phyloP scores from a whole-genome alignment of 2,113 vertebrate genomes.

The Pelmatolapia mariae region DNA sequence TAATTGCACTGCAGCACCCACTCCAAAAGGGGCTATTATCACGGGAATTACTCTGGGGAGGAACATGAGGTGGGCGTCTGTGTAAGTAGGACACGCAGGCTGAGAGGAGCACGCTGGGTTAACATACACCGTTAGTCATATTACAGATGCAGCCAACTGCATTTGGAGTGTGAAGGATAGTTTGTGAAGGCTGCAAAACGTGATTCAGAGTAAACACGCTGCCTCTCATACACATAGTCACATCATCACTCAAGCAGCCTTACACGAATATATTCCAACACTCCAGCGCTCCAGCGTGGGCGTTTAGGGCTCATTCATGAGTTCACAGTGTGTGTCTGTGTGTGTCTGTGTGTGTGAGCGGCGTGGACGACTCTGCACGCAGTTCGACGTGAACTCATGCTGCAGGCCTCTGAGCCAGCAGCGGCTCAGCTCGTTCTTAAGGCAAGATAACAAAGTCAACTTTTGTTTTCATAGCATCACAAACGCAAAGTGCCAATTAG shows the following conservation, averaged over 20 bases:
- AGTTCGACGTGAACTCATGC: neutral
- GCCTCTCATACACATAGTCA: neutral
- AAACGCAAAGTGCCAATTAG: constrained; percentile 35
- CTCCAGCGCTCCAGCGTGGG: neutral
- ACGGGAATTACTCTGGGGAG: constrained; percentile 14
- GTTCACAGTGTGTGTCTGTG: neutral
- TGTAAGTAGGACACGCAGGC: constrained; percentile 16
- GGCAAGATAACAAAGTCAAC: constrained; percentile 4
- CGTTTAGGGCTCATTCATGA: neutral
- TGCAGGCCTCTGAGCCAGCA: neutral
- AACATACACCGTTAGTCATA: neutral
- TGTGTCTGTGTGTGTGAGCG: neutral
- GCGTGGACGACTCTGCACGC: neutral
- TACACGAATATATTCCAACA: neutral
- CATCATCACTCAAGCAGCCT: neutral
- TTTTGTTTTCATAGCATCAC: neutral
- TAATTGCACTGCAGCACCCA: constrained; percentile 31
- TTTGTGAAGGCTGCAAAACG: neutral
- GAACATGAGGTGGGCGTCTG: neutral
- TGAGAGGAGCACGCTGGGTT: constrained; percentile 7
- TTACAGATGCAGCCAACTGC: neutral
- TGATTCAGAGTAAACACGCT: constrained; percentile 16
- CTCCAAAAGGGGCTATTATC: constrained; percentile 27
- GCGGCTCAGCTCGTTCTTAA: neutral
- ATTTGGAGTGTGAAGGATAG: neutral